phyloP scores from a whole-genome alignment of 2,797 vertebrate genomes.

The Sarcophilus harrisii region DNA sequence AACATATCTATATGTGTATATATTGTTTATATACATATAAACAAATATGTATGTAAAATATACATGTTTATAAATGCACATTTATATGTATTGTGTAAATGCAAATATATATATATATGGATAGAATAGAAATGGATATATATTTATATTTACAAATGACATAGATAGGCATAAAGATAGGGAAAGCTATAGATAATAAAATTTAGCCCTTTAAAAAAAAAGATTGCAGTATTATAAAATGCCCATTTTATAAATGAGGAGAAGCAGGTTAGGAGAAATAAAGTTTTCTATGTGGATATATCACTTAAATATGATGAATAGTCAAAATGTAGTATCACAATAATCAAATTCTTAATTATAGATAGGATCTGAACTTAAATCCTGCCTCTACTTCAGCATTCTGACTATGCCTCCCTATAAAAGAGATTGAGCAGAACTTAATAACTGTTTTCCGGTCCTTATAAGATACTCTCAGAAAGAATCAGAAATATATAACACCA shows the following conservation, averaged over 20 bases:
- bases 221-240: not conserved
- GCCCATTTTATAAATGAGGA: not conserved
- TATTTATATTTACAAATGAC: not conserved
- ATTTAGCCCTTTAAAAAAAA: not conserved
- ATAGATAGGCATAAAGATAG: not conserved
- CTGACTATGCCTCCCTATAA: not conserved
- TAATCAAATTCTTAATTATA: not conserved
- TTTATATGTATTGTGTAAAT: no score
- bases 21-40: not conserved
- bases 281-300: not conserved
- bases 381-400: not conserved
- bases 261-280: not conserved
- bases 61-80: no score
- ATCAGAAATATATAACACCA: not conserved
- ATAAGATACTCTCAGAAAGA: not conserved
- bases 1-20: no score
- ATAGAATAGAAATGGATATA: not conserved
- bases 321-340: not conserved
- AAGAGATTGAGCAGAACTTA: not conserved
- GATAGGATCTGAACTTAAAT: not conserved
- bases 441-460: not conserved
- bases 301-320: not conserved
- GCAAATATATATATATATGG: no score
- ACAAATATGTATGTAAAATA: not conserved
- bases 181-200: not conserved